Base-by-base conservation (phyloP, 2,797 vertebrate genomes). In the Etheostoma perlongum region DNA sequence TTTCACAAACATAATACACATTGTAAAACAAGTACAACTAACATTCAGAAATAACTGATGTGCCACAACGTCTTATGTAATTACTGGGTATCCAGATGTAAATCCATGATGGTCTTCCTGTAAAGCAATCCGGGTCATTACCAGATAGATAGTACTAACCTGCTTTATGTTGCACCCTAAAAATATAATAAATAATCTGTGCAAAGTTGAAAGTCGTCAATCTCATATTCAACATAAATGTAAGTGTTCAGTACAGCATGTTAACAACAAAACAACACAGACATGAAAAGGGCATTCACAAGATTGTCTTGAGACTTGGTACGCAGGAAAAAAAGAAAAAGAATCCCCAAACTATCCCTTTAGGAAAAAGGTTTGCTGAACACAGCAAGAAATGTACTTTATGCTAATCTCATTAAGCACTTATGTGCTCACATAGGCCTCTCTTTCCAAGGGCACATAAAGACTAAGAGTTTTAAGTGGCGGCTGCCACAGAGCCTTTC, bases 401-500 rank as follows among this genome's bases (percentile, higher is more conserved):
- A 4, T 21, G 21, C 44, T 67, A 33, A 58, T 74, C 66, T 53
- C 59, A 36, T 52, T 62, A 72, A 53, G 74, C 42, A 61, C 16
- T 25, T 7, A 1, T 42, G 23, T 42, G 59, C 69, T 84, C 52
- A 60, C 54, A 73, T 10, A 18, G 40, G 23, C 48, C 6, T 6
- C 19, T 42, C n/a, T 73, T 44, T 40, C 44, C 66, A 55, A 36
- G 15, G 27, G 12, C n/a, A 62, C 6, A 44, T 27, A 27, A 3
- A 70, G 33, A 15, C 5, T 7, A 2, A 2, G 0, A 8, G 46
- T 30, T 66, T 61, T 96, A 97, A 79, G 95, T 97, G 81, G 82
- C 65, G 0, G 84, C 88, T 0, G 82, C 63, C 1, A 93, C 30
- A 1, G 89, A 75, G 40, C 87, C 16, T 84, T 94, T 96, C 77